Evolutionary conservation across 2,113 vertebrate species (phyloP).

Genomic region (Gavia stellata): DNA sequence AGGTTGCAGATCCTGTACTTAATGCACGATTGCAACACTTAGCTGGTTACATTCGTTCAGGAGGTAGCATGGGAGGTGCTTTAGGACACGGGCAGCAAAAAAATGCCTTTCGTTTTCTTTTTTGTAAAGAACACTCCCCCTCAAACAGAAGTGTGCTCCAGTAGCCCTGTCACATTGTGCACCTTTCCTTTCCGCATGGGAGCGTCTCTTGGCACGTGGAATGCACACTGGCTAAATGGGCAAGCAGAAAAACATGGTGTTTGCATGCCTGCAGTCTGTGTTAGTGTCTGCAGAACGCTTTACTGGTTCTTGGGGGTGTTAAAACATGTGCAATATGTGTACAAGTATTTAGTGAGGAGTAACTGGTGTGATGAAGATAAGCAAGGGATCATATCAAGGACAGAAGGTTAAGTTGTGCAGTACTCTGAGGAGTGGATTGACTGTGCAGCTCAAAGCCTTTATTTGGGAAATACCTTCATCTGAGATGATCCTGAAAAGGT

Average conservation of each 20-base stretch:
- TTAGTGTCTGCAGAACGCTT: neutral
- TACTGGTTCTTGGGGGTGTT: neutral
- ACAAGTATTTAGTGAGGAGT: neutral
- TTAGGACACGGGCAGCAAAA: neutral
- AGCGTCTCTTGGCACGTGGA: neutral
- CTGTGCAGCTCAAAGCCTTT: neutral
- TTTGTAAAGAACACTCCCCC: neutral
- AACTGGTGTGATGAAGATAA: neutral
- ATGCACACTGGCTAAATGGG: neutral
- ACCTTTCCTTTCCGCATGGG: neutral
- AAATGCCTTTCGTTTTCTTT: neutral
- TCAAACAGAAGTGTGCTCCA: rapidly evolving
- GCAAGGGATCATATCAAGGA: too few relatives aligned
- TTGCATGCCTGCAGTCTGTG: rapidly evolving
- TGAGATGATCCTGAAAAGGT: neutral
- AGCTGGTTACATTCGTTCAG: neutral
- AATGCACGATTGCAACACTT: rapidly evolving
- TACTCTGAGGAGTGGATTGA: neutral
- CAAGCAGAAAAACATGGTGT: neutral
- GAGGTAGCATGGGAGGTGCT: neutral
- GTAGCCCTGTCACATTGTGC: rapidly evolving
- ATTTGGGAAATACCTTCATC: neutral
- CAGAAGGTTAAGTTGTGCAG: neutral
- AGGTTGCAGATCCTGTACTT: neutral
- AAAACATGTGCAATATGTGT: neutral